Base-by-base conservation (phyloP, 2,888 invertebrate genomes). In the Lasioglossum leucozonium region DNA sequence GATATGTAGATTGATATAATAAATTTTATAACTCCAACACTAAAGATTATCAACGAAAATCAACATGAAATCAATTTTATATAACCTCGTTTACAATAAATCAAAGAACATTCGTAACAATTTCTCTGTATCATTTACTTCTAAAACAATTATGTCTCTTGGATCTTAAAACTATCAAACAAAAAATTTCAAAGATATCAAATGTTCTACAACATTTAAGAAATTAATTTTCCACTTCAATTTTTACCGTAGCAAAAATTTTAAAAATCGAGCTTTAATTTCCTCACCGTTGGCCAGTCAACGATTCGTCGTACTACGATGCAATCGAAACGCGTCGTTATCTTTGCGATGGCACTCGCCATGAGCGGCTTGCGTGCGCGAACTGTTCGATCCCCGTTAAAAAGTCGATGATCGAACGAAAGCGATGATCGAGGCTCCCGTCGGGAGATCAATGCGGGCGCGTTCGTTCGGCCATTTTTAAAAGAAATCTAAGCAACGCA, bases 371-470 rank as follows among this genome's bases (percentile, higher is more conserved):
- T 62, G 79, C 44, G 30, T 62, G 79, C 44, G 30, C 67, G 65
- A 75, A 79, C 84, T 78, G 22, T 42, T 75, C 55, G 71, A 81
- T 87, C 55, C 81, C 51, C 78, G 18, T 77, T 76, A 72, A 86
- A 87, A 81, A 75, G n/a, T 72, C 51, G 72, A 84, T 80, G 44
- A 44, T 73, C 84, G 82, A 77, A 86, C 87, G 84, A 90, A 86
- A 81, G 79, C 81, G 88, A 87, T 67, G 89, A 86, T 90, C 87
- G 83, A 87, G 72, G 69, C n/a, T 72, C 40, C 69, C 34, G 34
- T 55, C 22, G 37, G 71, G 55, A 76, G 82, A 74, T 87, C 90
- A 77, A 87, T 84, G 18, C 81, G n/a, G 79, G 82, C 87, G 84
- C 90, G 79, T 86, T 90, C 88, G 87, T 76, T 74, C 82, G 72